Evolutionary conservation across 2,113 vertebrate genomes (phyloP).

Genomic region (Pantherophis guttatus): DNA sequence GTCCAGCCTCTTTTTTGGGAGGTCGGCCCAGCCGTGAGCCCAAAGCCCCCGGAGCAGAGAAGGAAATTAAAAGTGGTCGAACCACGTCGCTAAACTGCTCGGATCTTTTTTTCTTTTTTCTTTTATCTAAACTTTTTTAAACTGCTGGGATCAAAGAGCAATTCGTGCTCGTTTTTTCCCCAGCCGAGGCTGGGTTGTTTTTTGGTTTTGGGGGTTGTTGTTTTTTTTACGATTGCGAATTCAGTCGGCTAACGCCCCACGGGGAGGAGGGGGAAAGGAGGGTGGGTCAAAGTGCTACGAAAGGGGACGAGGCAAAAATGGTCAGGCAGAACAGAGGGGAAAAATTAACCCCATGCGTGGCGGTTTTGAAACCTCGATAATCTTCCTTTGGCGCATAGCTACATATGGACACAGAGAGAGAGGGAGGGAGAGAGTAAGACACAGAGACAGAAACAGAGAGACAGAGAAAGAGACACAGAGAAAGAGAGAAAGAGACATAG

Average conservation of each 20-base stretch:
- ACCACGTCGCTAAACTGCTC: too few species aligned
- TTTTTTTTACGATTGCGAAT: neutral
- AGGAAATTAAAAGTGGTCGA: neutral
- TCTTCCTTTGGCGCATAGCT: neutral
- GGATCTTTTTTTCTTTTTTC: too few species aligned
- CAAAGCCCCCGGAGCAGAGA: neutral
- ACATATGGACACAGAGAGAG: neutral
- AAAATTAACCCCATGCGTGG: too few species aligned
- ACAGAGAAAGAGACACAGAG: too few species aligned
- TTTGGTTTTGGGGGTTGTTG: too few species aligned
- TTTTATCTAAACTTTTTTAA: neutral
- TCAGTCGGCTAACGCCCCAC: rapidly evolving
- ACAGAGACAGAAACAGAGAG: too few species aligned
- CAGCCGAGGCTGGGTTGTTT: too few species aligned
- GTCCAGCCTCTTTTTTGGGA: too few species aligned
- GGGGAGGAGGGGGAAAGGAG: neutral
- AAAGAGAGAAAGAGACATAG: rapidly evolving
- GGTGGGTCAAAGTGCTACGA: neutral
- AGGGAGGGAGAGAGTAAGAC: rapidly evolving
- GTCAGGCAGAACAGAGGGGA: neutral
- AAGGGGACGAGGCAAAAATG: neutral
- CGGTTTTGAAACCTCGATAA: neutral
- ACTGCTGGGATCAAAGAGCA: neutral
- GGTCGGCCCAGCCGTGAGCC: neutral
- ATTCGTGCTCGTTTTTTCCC: neutral